Percentiles rank a stretch among this genome's conserved stretches.
These are phyloP conservation scores for Meles meles DNA, from an alignment of 2,113 vertebrate species.

Conservation along the genomic window DNA sequence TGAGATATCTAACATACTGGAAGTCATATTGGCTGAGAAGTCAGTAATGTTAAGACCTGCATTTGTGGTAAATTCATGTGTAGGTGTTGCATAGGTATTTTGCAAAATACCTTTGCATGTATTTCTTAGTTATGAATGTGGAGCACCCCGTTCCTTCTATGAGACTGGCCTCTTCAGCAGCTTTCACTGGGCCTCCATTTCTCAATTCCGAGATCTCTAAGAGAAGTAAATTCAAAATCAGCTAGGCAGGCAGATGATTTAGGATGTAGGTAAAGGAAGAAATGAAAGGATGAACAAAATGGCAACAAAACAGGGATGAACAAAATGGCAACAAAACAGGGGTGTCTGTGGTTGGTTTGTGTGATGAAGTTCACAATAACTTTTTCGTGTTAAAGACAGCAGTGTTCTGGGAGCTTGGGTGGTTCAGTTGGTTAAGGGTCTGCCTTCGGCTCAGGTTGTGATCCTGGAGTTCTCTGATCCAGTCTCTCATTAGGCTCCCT, in stretches of 20 bases:
- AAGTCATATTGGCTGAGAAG: background rate
- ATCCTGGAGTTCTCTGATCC: background rate
- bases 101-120: background rate
- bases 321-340: background rate
- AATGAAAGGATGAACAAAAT: background rate
- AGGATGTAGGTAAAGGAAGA: background rate
- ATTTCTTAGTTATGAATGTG: background rate
- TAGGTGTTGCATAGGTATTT: background rate
- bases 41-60: background rate
- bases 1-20: background rate
- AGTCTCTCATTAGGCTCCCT: background rate
- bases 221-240: background rate
- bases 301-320: background rate
- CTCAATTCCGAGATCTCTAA: background rate
- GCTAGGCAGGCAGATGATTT: background rate
- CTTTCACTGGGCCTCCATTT: background rate
- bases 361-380: background rate
- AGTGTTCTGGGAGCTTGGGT: background rate
- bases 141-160: background rate
- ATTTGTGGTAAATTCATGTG: background rate
- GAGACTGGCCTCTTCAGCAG: background rate
- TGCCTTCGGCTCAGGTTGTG: background rate
- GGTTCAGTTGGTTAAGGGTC: background rate
- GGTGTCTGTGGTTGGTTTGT: background rate
- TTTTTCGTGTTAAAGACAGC: background rate